These are phyloP conservation scores for Orthonevra nobilis DNA, from an alignment of 2,888 invertebrate species.

Conservation along the genomic window DNA sequence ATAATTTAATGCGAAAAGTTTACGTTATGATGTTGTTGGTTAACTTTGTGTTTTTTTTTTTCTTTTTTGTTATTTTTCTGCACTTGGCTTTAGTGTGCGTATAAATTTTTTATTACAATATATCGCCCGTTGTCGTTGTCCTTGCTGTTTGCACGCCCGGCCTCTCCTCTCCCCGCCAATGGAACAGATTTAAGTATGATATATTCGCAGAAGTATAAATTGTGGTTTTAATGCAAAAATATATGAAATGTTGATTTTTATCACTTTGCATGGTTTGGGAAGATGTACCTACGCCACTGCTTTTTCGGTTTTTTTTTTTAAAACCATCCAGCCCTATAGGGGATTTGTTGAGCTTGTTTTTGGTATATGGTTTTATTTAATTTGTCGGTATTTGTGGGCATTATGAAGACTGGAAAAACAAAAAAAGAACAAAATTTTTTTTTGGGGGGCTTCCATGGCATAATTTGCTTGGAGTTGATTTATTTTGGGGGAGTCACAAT, in stretches of 20 bases:
- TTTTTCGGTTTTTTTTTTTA: slow-evolving; percentile 19
- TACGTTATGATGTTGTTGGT: slow-evolving; percentile 64
- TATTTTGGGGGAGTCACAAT: slow-evolving; percentile 30
- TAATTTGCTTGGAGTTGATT: slow-evolving; percentile 47
- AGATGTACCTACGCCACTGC: slow-evolving; percentile 1
- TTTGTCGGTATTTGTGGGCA: slow-evolving; percentile 18
- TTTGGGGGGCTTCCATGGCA: slow-evolving; percentile 10
- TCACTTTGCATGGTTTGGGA: slow-evolving; percentile 37
- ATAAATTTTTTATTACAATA: slow-evolving; percentile 67
- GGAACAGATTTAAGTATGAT: slow-evolving; percentile 71
- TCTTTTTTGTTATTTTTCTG: slow-evolving; percentile 57
- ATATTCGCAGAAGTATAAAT: slow-evolving; percentile 73
- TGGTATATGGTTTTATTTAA: slow-evolving; percentile 35
- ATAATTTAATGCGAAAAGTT: slow-evolving; percentile 69
- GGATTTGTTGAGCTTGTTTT: slow-evolving; percentile 46
- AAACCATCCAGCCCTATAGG: slow-evolving; percentile 16
- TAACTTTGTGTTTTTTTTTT: slow-evolving; percentile 24
- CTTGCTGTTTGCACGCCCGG: slow-evolving; percentile 17
- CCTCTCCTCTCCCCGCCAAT: slow-evolving; percentile 8
- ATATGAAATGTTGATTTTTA: slow-evolving; percentile 70
- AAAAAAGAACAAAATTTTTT: too few species aligned
- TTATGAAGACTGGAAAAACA: too few species aligned
- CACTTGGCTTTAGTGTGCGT: slow-evolving; percentile 31
- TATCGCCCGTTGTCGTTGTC: slow-evolving; percentile 57
- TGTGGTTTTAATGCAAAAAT: slow-evolving; percentile 72